Evolutionary conservation across 2,888 invertebrate genomes (phyloP), one percentile per base, ranked within the genome.

Genomic region (Synergus umbraculus): DNA sequence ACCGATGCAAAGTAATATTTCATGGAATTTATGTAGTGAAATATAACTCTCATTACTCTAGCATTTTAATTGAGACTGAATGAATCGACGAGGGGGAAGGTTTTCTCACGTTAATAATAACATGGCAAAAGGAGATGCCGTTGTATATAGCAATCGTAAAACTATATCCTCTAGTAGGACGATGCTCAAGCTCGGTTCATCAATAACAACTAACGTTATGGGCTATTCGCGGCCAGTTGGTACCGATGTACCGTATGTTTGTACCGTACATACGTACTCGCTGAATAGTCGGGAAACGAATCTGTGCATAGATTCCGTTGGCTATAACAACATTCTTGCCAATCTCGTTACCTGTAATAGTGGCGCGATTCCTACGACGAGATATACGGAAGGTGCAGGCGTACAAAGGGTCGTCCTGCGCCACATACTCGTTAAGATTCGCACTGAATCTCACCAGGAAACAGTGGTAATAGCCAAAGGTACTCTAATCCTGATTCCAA

Each of bases 31-130:
- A 13, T 44, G 46, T 46, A 22, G 5, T 44, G 44, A 67, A 67
- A 43, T 46, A 67, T 67, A 22, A 18, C 46, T 46, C 67, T 67
- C 46, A 67, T 67, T 46, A 67, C 44, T 67, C 5, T 44, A 67
- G 66, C 66, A 67, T 67, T 44, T 46, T 67, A 67, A 67, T 67
- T 67, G 46, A 46, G 46, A 67, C 10, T 22, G 67, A 46, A 22
- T 43, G 13, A 22, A 67, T 46, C 13, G 22, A 13, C 22, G 44
- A 18, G 46, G 13, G 22, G n/a, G 46, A 43, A 67, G 66, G 65
- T 87, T 87, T 86, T 88, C 88, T 87, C 87, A 88, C 88, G 88
- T 86, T 87, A 88, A 88, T 89, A 88, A 83, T 79, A 46, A 85
- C 82, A 80, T 81, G 69, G 63, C 76, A 73, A 83, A 82, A 77